Evolutionary conservation across 92 coral and sea anemone genomes (phyloP), one percentile per base, ranked within the genome.

Genomic region (Pocillopora grandis): DNA sequence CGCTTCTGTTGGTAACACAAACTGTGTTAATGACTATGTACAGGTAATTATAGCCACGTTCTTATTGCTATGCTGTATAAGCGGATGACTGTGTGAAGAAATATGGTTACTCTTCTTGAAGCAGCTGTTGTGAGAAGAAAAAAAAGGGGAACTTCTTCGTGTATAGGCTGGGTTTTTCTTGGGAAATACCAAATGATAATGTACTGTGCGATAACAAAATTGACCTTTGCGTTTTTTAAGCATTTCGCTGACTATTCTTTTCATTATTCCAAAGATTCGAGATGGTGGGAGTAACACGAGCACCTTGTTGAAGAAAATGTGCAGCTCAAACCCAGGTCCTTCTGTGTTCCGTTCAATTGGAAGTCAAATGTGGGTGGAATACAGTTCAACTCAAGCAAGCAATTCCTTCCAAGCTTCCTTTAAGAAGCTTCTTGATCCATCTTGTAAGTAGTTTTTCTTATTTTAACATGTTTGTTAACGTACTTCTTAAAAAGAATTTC

Each of bases 351-450:
- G 71, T 20, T 81, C 85, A 17, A 81, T 42, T 81, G 78, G 85
- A 1, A 81, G 69, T 4, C 71, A 59, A 3, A 21, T 81, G 71
- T 81, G 85, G 78, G 78, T 81, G 85, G 60, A 81, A 35, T 81
- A 81, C 78, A 81, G 49, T 1, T 81, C 85, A 36, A 81, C 85
- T 19, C 59, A 81, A 59, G 0, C 85, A 11, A 1, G 37, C 59
- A 81, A 81, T 52, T 18, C 59, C 55, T 81, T 81, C 48, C 69
- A 81, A 72, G 85, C 78, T 58, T 81, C 78, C n/a, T 81, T 71
- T 62, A 81, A 71, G 71, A 71, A 27, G 18, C 59, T 61, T n/a
- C 68, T 81, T 33, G 64, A 71, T 31, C 62, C 20, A 61, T 72
- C 77, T 63, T 81, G 78, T 81, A 71, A 71, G 85, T 81, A 18